Evolutionary conservation across 2,888 invertebrate genomes (phyloP).

Genomic region (Xestia xanthographa): DNA sequence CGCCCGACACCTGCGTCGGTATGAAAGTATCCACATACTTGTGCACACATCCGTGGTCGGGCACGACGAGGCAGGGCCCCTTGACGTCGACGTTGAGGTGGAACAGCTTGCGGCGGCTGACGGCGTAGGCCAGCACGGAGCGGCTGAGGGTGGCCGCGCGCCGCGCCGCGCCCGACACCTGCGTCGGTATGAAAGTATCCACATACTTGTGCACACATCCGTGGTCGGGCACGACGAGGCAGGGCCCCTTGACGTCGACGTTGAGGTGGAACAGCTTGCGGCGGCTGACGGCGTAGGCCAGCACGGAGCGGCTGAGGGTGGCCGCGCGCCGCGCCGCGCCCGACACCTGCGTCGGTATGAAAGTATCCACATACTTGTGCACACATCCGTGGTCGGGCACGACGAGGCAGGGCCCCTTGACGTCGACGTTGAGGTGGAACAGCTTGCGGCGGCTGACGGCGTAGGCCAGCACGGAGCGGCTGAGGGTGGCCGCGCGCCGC

Average conservation of each 20-base stretch:
- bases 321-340: slow-evolving; percentile 78
- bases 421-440: slow-evolving; percentile 93
- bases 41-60: slow-evolving; percentile 93
- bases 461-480: slow-evolving; percentile 87
- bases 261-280: slow-evolving; percentile 92
- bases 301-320: slow-evolving; percentile 82
- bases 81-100: slow-evolving; percentile 94
- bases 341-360: too few relatives aligned
- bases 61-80: slow-evolving; percentile 94
- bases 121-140: slow-evolving; percentile 88
- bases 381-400: slow-evolving; percentile 94
- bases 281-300: slow-evolving; percentile 88
- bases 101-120: slow-evolving; percentile 90
- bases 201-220: slow-evolving; percentile 91
- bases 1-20: too few relatives aligned
- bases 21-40: slow-evolving; percentile 85
- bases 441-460: slow-evolving; percentile 90
- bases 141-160: slow-evolving; percentile 81
- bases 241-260: slow-evolving; percentile 94
- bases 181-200: too few relatives aligned
- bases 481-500: slow-evolving; percentile 79
- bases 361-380: slow-evolving; percentile 86
- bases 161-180: slow-evolving; percentile 73
- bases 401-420: slow-evolving; percentile 94
- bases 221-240: slow-evolving; percentile 94